These are phyloP conservation scores for Xenus cinereus DNA, from an alignment of 2,113 vertebrate genomes.

Conservation along the genomic window DNA sequence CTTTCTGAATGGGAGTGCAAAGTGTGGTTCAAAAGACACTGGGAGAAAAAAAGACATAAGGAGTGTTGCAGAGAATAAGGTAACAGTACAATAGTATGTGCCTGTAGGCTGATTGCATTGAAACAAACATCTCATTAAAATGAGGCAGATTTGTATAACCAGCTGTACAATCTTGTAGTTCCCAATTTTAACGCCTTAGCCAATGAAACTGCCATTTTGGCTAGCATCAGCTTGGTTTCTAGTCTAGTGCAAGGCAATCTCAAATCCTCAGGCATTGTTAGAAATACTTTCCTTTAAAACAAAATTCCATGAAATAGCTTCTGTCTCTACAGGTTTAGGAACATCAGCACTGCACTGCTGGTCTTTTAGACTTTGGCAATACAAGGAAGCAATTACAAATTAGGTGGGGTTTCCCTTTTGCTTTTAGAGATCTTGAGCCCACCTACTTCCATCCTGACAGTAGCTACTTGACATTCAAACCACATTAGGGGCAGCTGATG, in stretches of 20 bases:
- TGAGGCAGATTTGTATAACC: background rate
- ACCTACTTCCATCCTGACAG: constrained; percentile 32
- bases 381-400: constrained; percentile 17
- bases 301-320: background rate
- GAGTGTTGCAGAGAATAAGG: background rate
- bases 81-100: background rate
- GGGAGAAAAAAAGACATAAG: background rate
- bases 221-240: background rate
- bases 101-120: background rate
- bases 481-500: background rate
- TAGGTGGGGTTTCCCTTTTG: constrained; percentile 32
- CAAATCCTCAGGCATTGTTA: background rate
- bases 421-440: background rate
- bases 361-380: constrained; percentile 5
- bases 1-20: background rate
- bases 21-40: background rate
- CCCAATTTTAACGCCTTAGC: background rate
- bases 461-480: constrained; percentile 12
- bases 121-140: background rate
- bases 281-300: background rate
- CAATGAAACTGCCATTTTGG: background rate
- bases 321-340: background rate
- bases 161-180: background rate
- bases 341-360: background rate
- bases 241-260: background rate